Conservation (phyloP, 2,888 invertebrate species). For the Griposia aprilina region DNA sequence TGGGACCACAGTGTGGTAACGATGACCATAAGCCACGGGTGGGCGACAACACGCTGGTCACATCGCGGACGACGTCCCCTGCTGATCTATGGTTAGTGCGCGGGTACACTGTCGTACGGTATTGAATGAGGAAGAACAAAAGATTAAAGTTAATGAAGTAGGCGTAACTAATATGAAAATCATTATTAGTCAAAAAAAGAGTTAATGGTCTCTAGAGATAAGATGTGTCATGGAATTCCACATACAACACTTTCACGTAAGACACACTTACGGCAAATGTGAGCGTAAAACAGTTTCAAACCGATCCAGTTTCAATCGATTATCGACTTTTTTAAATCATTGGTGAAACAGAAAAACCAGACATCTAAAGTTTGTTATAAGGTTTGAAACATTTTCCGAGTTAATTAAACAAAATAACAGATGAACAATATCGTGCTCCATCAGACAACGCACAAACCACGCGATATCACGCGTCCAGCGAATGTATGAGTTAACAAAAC, state of each 20-base stretch:
- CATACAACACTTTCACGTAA: not conserved
- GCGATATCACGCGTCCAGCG: constrained; percentile 70
- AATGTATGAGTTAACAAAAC: constrained; percentile 70
- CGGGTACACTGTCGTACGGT: constrained; percentile 30
- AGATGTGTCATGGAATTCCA: not conserved
- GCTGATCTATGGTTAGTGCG: not conserved
- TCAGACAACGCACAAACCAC: constrained; percentile 60
- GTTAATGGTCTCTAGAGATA: not conserved
- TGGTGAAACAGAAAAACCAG: not conserved
- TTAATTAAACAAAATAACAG: not conserved
- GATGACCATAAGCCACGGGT: constrained; percentile 34
- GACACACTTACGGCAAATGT: not conserved
- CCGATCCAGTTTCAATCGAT: too few species aligned
- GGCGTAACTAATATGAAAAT: too few species aligned
- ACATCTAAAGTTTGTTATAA: not conserved
- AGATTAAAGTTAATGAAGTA: too few species aligned
- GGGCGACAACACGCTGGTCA: constrained; percentile 21
- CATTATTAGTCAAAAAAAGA: too few species aligned
- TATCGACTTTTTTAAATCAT: too few species aligned
- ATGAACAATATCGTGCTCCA: constrained; percentile 23
- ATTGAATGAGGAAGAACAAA: not conserved
- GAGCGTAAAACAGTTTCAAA: not conserved
- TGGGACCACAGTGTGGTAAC: constrained; percentile 41
- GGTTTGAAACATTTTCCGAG: not conserved
- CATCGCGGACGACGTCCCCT: not conserved